These are phyloP conservation scores for Atractosteus spatula DNA, from an alignment of 2,113 vertebrate genomes.

Conservation along the genomic window DNA sequence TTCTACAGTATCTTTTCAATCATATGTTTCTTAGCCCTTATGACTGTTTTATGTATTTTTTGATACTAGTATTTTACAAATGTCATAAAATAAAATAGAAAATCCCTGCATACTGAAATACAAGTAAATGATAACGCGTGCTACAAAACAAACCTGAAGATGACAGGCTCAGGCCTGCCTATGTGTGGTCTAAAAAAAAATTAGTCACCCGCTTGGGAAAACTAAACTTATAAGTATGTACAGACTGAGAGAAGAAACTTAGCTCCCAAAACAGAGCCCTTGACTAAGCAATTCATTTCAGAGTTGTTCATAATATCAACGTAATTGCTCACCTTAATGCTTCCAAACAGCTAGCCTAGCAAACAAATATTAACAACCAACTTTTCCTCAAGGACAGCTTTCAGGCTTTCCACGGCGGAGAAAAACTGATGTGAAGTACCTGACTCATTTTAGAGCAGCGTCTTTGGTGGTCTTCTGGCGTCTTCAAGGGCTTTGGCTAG, in stretches of 20 bases:
- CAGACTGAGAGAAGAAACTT: slow-evolving; percentile 13
- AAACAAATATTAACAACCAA: not conserved
- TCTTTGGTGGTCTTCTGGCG: slow-evolving; percentile 20
- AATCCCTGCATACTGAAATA: no score
- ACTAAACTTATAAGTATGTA: not conserved
- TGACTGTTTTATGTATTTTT: no score
- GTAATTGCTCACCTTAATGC: not conserved
- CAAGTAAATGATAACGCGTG: no score
- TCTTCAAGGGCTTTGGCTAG: slow-evolving; percentile 4
- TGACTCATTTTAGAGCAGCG: slow-evolving; percentile 9
- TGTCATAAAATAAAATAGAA: no score
- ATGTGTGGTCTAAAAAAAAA: no score
- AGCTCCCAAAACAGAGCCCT: slow-evolving; percentile 35
- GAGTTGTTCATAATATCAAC: not conserved
- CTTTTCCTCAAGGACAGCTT: not conserved
- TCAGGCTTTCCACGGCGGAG: not conserved
- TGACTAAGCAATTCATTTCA: slow-evolving; percentile 54
- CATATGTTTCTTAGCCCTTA: no score
- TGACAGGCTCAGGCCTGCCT: not conserved
- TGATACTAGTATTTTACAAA: no score
- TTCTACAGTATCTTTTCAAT: no score
- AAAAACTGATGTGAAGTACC: not conserved
- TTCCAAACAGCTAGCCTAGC: not conserved
- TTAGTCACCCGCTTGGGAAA: no score
- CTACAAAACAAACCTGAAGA: not conserved